Percentiles rank a stretch among this genome's conserved stretches.
These are phyloP conservation scores for Gavia stellata DNA, from an alignment of 2,113 vertebrate species.

Conservation along the genomic window DNA sequence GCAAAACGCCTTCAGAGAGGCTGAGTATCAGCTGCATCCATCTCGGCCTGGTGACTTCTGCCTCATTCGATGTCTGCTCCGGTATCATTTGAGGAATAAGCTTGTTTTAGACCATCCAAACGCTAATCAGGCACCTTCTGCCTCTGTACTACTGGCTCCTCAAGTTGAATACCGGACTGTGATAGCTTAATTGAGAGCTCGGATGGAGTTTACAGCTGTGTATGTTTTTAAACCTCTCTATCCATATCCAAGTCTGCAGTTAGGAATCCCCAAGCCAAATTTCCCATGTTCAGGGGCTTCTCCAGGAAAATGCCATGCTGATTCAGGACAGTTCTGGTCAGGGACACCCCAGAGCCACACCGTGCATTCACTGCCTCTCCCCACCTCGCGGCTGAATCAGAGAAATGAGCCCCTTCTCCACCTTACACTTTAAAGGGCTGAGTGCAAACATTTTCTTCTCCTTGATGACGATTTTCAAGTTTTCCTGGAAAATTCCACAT, in stretches of 20 bases:
- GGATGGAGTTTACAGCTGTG: neutral
- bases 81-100: neutral
- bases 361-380: neutral
- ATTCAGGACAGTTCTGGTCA: neutral
- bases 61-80: neutral
- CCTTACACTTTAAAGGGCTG: neutral
- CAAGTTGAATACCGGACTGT: neutral
- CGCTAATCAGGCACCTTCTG: accelerated
- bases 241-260: neutral
- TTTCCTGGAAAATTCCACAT: conserved; percentile 94
- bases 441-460: conserved; percentile 27
- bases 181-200: neutral
- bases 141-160: neutral
- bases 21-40: neutral
- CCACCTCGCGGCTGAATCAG: neutral
- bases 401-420: neutral
- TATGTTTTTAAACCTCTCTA: neutral
- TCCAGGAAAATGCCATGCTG: neutral
- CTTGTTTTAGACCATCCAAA: neutral
- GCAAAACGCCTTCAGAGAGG: neutral
- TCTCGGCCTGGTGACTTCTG: neutral
- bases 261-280: neutral
- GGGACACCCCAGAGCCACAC: neutral
- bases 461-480: conserved; percentile 76
- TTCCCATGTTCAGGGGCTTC: neutral